Conservation (phyloP, 1,140 invertebrate species). For the Aphelinus atriplicis region DNA sequence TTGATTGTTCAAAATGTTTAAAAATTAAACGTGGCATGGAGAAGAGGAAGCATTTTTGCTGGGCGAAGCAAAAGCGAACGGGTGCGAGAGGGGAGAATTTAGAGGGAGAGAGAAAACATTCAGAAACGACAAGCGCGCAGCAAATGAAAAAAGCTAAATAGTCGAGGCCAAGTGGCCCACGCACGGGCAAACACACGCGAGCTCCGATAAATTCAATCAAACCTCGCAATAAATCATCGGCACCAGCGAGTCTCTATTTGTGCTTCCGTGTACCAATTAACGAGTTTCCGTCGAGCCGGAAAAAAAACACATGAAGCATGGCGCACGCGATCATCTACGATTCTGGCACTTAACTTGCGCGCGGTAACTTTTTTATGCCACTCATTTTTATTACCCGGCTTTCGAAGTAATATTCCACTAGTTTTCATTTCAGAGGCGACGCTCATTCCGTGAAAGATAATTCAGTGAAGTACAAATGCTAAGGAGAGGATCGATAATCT, state of each 20-base stretch:
- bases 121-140: neutral
- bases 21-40: slow-evolving; percentile 9
- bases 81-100: neutral
- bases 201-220: slow-evolving; percentile 58
- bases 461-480: too few relatives aligned
- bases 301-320: neutral
- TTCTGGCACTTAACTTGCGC: neutral
- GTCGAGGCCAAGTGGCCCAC: slow-evolving; percentile 39
- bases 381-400: too few relatives aligned
- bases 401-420: too few relatives aligned
- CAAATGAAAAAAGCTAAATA: neutral
- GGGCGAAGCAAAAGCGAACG: neutral
- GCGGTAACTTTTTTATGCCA: too few relatives aligned
- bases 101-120: neutral
- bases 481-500: too few relatives aligned
- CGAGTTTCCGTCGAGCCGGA: slow-evolving; percentile 37
- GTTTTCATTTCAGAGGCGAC: too few relatives aligned
- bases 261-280: slow-evolving; percentile 57
- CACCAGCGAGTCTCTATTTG: slow-evolving; percentile 52
- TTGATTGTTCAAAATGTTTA: too few relatives aligned
- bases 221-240: slow-evolving; percentile 60
- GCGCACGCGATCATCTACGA: slow-evolving; percentile 9
- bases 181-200: slow-evolving; percentile 36
- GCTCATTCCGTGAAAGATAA: too few relatives aligned
- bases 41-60: too few relatives aligned